Evolutionary conservation across 2,113 vertebrate species (phyloP), one percentile per base, ranked within the genome.

Genomic region (Lethenteron camtschaticum): DNA sequence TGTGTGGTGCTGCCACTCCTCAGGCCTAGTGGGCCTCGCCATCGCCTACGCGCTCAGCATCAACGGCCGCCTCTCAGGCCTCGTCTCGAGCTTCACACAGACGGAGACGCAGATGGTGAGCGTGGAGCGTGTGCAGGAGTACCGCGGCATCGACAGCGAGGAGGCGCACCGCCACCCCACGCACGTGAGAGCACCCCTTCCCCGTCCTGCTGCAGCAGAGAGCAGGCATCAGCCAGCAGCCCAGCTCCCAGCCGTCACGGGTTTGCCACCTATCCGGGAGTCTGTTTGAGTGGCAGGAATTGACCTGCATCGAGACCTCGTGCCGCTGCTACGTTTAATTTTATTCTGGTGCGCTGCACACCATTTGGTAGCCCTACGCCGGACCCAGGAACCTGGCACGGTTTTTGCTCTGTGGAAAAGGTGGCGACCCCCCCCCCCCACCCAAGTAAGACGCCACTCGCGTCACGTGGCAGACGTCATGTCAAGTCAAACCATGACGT

Each of bases 101-200:
- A 90, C 89, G 0, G 94, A 99, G 76, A 82, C 87, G 77, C 90
- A 90, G 86, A 83, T 99, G 81, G 90, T 99, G 73, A 91, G 90
- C 2, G 83, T 96, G 57, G 94, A 99, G 73, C 79, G 94, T 4
- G 83, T 86, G 0, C 87, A 96, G 74, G 92, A 99, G 20, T 99
- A 96, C 74, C 81, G 82, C 72, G 85, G 82, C 66, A 76, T 79
- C 4, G 79, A 89, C 16, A 86, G 87, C 24, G 72, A 71, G 2
- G 94, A 99, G 76, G 80, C 85, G 1, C 85, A 81, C 71, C 72
- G 81, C 41, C 79, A 76, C 63, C 12, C 70, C 20, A 8, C 78
- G 2, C 76, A 83, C 84, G 89, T 95, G 68, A 77, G 78, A 73
- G 71, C 2, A 58, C 71, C 55, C 56, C 5, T 3, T 2, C 68